Base-by-base conservation (phyloP, 2,113 vertebrate genomes). In the Tor tambroides region DNA sequence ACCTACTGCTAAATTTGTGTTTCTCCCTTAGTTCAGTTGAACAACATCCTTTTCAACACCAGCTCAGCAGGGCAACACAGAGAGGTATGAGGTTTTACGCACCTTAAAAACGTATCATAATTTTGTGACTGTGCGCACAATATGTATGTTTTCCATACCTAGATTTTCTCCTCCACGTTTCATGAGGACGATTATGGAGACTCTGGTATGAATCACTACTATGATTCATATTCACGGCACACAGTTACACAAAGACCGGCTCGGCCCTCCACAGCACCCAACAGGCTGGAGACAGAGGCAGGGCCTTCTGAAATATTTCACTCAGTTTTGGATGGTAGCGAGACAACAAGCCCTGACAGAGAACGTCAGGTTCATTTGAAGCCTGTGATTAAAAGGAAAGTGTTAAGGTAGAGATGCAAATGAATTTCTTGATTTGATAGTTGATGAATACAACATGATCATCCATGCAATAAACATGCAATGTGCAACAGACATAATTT, bases 331-430 rank as follows among this genome's bases (percentile, higher is more conserved):
- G 82, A 75, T 0, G 82, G 91, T 71, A 91, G 89, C 85, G 86
- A 65, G 49, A 32, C 80, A 0, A 90, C 91, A 6, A 85, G 75
- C 17, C 90, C 89, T 0, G 91, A 91, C 74, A 78, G 46, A 87
- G 82, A 69, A 26, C 49, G 30, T 56, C 54, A n/a, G 5, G 30
- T 51, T 9, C 90, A 80, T 30, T 75, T 56, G 30, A 90, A 88
- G 75, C 86, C 86, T 19, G 77, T 87, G 79, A 90, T 95, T 88
- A 95, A 93, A 85, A 94, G 95, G 1, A 96, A 96, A 89, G 94
- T 96, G 69, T 88, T 95, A 17, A 93, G 95, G 95, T 95, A 43
- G 41, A 43, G 11, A 63, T 1, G 10, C 41, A 15, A 21, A 61
- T 54, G 2, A 0, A 35, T 61, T 59, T 79, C 28, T 79, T 41